Base-by-base conservation (phyloP, 1,140 invertebrate species). In the Nixonia krombeini region DNA sequence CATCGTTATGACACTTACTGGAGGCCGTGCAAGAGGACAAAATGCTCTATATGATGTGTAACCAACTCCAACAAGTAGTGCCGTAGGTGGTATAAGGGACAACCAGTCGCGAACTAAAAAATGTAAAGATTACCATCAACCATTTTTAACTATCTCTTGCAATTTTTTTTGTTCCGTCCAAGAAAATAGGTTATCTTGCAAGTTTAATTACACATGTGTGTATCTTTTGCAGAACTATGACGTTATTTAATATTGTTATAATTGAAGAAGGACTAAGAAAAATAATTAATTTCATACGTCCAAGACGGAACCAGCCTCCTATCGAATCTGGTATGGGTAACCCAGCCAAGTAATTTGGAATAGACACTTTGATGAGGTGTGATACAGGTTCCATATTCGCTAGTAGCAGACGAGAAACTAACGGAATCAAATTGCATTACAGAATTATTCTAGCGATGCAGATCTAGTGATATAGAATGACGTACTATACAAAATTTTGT, bases 91-190 rank as follows among this genome's bases (percentile, higher is more conserved):
- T 35, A 95, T 78, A 12, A 95, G 82, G n/a, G 89, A 82, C 1
- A 91, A 61, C 91, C 92, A 94, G 75, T 95, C 93, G 74, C 85
- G 89, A 49, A 93, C 93, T 94, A 84, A 42, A 87, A 88, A 76
- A 58, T 75, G 67, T 57, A 61, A 59, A 15, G 35, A 13, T 72
- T 29, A 37, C 61, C 47, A 66, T 29, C 21, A 10, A 25, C 8
- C 26, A 26, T 35, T 17, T 10, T 7, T 28, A n/a, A n/a, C 16
- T 17, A 42, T 25, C 50, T 52, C 52, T 6, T 46, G 10, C 35
- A 51, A n/a, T 53, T 57, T 44, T 57, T 29, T 26, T 26, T 15
- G 21, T 29, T 50, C 46, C 9, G 57, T 28, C 56, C 52, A 42
- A 26, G 46, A 40, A 61, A 31, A 21, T 35, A 33, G 44, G 33